Evolutionary conservation across 2,797 vertebrate species (phyloP), one percentile per base, ranked within the genome.

Genomic region (Sebastes trivittatus): DNA sequence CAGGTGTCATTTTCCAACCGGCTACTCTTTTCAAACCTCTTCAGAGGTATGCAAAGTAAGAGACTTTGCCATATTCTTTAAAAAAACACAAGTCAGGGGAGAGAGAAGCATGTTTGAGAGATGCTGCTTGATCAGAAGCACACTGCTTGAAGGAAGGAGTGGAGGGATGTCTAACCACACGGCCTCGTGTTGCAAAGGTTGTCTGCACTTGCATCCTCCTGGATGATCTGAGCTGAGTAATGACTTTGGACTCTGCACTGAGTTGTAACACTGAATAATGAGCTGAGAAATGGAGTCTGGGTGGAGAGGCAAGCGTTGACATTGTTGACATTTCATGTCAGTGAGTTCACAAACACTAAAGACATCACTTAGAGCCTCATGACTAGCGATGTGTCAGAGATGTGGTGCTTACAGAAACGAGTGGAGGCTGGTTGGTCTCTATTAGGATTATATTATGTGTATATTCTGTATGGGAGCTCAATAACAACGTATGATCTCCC

Each of bases 91-190:
- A 68, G 38, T 49, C 36, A 27, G 42, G 8, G 36, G 64, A 3
- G 23, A 71, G 32, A 63, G 71, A 79, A 59, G 58, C 78, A 65
- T 81, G 64, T 86, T 87, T 80, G 56, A 76, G 80, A 88, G 86
- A 84, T 83, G 72, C 79, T 81, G 84, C 82, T 93, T 92, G 87
- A 90, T 92, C 74, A 83, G 85, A 90, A 87, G 78, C 84, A 73
- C 85, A 84, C 83, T 85, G 86, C 88, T 91, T 71, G 75, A 84
- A 92, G 78, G 85, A 70, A 60, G 8, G 25, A 72, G 81, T 60
- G 56, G 25, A 29, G 66, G 10, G 42, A 55, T 86, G 76, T 87
- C 67, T 70, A 77, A 90, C 75, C 46, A 83, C 46, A 78, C 68
- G 66, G 78, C 69, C 65, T 75, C 66, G 38, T 77, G 75, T 74